These are phyloP conservation scores for Acronicta psi DNA, from an alignment of 2,888 invertebrate species.

Conservation along the genomic window DNA sequence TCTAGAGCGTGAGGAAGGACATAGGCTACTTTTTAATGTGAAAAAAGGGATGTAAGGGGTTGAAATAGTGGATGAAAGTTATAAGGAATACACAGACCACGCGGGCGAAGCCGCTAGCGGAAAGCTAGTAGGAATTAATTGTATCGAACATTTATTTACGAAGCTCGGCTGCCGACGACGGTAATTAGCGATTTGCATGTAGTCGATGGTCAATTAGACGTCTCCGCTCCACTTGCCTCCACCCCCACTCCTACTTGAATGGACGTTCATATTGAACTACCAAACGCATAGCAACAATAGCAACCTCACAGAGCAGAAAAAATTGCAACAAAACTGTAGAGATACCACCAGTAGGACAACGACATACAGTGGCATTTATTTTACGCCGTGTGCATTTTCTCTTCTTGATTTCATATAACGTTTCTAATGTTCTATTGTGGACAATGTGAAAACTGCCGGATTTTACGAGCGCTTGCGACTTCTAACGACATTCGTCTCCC, in stretches of 20 bases:
- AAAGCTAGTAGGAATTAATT: slow-evolving; percentile 66
- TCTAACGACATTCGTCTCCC: slow-evolving; percentile 85
- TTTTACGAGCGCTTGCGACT: slow-evolving; percentile 83
- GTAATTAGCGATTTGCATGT: slow-evolving; percentile 83
- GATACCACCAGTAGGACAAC: slow-evolving; percentile 31
- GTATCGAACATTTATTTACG: slow-evolving; percentile 69
- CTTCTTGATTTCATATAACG: slow-evolving; percentile 8
- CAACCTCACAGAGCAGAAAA: slow-evolving; percentile 51
- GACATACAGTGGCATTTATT: slow-evolving; percentile 1
- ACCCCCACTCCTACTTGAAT: slow-evolving; percentile 52
- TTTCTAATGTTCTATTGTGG: slow-evolving; percentile 62
- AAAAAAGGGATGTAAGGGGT: too few relatives aligned
- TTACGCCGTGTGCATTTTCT: slow-evolving; percentile 18
- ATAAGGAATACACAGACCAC: too few relatives aligned
- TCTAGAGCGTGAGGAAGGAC: too few relatives aligned
- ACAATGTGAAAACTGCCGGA: slow-evolving; percentile 71
- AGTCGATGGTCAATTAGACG: slow-evolving; percentile 80
- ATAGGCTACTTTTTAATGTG: too few relatives aligned
- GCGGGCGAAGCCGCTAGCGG: too few relatives aligned
- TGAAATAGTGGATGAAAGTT: too few relatives aligned
- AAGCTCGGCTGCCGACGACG: slow-evolving; percentile 66
- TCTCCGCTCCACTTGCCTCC: slow-evolving; percentile 70
- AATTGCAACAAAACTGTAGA: slow-evolving; percentile 9
- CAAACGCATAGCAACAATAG: slow-evolving; percentile 40
- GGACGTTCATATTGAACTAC: slow-evolving; percentile 53